Percentiles rank a stretch among this genome's conserved stretches.
Conservation (phyloP, 2,113 vertebrate species). For the Paramormyrops kingsleyae region DNA sequence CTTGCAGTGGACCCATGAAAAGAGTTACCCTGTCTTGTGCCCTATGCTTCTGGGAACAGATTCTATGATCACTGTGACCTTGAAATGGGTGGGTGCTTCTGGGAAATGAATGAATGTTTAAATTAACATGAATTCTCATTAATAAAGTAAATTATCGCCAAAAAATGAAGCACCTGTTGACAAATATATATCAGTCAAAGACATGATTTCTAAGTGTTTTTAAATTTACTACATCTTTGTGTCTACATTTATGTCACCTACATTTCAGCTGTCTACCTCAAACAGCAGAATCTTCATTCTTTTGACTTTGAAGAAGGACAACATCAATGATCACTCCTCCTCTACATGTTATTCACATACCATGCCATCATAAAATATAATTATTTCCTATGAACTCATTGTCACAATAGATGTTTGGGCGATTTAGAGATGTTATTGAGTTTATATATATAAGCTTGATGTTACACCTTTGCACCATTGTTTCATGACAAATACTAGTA, state of each 20-base stretch:
- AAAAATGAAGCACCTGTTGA: not conserved
- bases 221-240: not conserved
- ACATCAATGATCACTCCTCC: not conserved
- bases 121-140: slow-evolving; percentile 6
- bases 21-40: not conserved
- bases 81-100: not conserved
- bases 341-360: not conserved
- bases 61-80: not conserved
- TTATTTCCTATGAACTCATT: not conserved
- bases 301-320: not conserved
- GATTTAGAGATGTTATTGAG: not conserved
- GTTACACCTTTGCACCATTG: not conserved
- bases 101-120: slow-evolving; percentile 3
- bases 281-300: not conserved
- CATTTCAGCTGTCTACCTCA: not conserved
- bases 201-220: not conserved
- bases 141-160: not conserved
- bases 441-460: not conserved
- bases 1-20: not conserved
- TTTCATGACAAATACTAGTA: not conserved
- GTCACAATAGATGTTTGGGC: not conserved
- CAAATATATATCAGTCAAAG: not conserved
- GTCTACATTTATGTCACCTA: not conserved
- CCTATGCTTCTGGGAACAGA: not conserved
- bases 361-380: not conserved